Evolutionary conservation across 1,140 invertebrate genomes (phyloP), one percentile per base, ranked within the genome.

Genomic region (Spodoptera litura): DNA sequence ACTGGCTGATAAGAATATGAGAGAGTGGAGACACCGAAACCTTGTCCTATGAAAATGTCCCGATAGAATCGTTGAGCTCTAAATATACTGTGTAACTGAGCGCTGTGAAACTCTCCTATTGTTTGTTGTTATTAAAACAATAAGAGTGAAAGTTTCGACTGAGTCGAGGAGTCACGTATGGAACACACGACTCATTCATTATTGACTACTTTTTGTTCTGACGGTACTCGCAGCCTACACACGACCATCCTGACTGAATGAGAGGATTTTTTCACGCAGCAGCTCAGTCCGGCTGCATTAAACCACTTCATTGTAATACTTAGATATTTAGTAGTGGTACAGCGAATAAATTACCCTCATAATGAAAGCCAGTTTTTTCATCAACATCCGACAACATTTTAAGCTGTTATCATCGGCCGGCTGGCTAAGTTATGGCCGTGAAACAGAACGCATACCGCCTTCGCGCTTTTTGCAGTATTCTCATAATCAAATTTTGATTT

Each of bases 301-400:
- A 86, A 89, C 82, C 87, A 78, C 86, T 89, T 90, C 84, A 89
- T 89, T 90, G 87, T 91, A 90, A 87, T 86, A 86, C 86, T 88
- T 87, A 87, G 85, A 89, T 90, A 89, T 91, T 91, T 90, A 91
- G 87, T 88, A 88, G 85, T 88, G 87, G 81, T 87, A 82, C 83
- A 83, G 82, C 85, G 82, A 87, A 91, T 91, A 91, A 90, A 90
- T 91, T 89, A 85, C 82, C 64, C 78, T 55, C 59, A 82, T 84
- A 88, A 88, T 87, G 86, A 88, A 89, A 87, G 79, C 75, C 80
- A 81, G 71, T 87, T 90, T 86, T 89, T 85, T 84, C 84, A 85
- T 83, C 80, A 85, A 85, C 78, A 85, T 80, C 80, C 74, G 76
- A 83, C 85, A 86, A 88, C 86, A 89, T 83, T 84, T 83, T 87